phyloP scores from a whole-genome alignment of 1,140 invertebrate genomes.

The Galleria mellonella region DNA sequence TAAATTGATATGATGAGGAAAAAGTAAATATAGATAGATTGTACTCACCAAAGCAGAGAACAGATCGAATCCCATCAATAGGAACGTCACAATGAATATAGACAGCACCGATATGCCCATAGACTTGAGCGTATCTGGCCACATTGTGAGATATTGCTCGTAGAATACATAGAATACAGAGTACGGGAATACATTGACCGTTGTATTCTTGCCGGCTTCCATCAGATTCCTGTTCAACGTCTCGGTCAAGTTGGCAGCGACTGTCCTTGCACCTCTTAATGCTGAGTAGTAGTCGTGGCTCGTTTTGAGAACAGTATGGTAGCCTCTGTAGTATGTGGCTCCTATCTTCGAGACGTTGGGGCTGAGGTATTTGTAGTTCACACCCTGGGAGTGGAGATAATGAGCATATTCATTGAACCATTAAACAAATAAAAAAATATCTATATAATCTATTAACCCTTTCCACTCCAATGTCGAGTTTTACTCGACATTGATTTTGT shows the following conservation, averaged over 20 bases:
- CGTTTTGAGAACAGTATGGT: conserved; percentile 95
- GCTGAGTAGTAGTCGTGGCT: conserved; percentile 95
- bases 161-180: conserved; percentile 99
- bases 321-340: conserved; percentile 92
- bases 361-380: conserved; percentile 76
- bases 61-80: conserved; percentile 96
- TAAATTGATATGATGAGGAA: too few species aligned
- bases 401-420: too few species aligned
- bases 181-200: conserved; percentile 95
- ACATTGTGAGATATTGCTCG: conserved; percentile 99
- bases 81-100: conserved; percentile 95
- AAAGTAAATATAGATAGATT: too few species aligned
- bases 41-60: conserved; percentile 79
- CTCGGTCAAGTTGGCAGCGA: conserved; percentile 88
- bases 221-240: conserved; percentile 80
- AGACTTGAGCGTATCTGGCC: conserved; percentile 91
- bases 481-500: too few species aligned
- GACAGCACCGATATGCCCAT: conserved; percentile 91
- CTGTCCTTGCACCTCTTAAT: conserved; percentile 84
- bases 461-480: too few species aligned
- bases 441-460: too few species aligned
- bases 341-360: conserved; percentile 68
- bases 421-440: too few species aligned
- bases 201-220: conserved; percentile 58
- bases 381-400: conserved; percentile 78